Evolutionary conservation across 2,888 invertebrate genomes (phyloP).

Genomic region (Darwinula stevensoni): DNA sequence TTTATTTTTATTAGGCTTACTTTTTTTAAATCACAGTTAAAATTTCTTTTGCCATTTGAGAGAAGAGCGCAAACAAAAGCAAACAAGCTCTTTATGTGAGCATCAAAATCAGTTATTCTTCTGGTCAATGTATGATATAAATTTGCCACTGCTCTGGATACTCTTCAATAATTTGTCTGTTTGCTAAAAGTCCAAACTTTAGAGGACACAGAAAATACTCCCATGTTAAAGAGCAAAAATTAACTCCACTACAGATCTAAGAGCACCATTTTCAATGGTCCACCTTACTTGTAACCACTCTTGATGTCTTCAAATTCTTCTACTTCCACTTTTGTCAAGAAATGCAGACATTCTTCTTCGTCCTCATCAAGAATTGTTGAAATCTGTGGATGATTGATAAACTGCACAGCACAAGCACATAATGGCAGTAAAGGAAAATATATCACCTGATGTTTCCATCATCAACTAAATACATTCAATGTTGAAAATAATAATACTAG

Average conservation of each 20-base stretch:
- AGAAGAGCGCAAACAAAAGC: not conserved
- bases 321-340: slow-evolving; percentile 38
- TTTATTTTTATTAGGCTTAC: too few species aligned
- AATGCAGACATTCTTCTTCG: slow-evolving; percentile 46
- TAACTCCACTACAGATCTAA: too few species aligned
- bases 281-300: slow-evolving; percentile 31
- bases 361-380: slow-evolving; percentile 47
- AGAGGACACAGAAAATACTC: too few species aligned
- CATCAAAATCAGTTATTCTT: too few species aligned
- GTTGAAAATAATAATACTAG: too few species aligned
- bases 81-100: too few species aligned
- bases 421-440: too few species aligned
- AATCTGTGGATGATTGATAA: slow-evolving; percentile 60
- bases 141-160: not conserved
- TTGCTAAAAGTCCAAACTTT: too few species aligned
- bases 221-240: too few species aligned
- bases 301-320: slow-evolving; percentile 65
- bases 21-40: too few species aligned
- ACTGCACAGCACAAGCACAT: slow-evolving; percentile 23
- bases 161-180: not conserved
- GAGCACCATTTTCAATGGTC: too few species aligned
- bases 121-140: not conserved
- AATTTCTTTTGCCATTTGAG: too few species aligned
- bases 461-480: not conserved
- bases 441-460: not conserved